phyloP scores from a whole-genome alignment of 2,888 invertebrate genomes.

The Lissocephala sabroskyi region DNA sequence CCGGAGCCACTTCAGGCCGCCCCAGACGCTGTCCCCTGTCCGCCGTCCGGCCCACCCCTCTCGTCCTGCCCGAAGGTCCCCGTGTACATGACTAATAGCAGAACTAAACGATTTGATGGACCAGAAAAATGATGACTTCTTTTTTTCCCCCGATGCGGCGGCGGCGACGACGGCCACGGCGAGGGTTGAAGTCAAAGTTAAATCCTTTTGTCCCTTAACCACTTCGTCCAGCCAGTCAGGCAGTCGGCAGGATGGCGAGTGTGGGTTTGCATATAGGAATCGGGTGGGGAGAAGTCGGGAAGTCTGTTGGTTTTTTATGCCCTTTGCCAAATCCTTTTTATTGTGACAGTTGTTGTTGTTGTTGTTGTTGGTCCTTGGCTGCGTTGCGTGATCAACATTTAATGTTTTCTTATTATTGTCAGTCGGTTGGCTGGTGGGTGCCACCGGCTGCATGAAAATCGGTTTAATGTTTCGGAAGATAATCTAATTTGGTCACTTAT shows the following conservation, averaged over 20 bases:
- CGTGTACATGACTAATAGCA: slow-evolving; percentile 70
- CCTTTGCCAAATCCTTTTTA: slow-evolving; percentile 52
- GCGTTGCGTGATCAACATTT: slow-evolving; percentile 59
- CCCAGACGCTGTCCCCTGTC: slow-evolving; percentile 13
- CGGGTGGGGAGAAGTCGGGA: not conserved
- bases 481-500: slow-evolving; percentile 73
- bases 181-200: slow-evolving; percentile 42
- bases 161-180: slow-evolving; percentile 9
- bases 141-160: too few relatives aligned
- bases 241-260: too few relatives aligned
- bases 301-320: slow-evolving; percentile 7
- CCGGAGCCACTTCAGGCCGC: slow-evolving; percentile 1
- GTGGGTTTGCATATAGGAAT: not conserved
- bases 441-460: slow-evolving; percentile 47
- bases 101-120: slow-evolving; percentile 71
- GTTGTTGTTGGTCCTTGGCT: slow-evolving; percentile 17
- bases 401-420: slow-evolving; percentile 55
- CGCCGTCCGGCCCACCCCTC: too few relatives aligned
- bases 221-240: too few relatives aligned
- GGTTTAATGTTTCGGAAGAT: slow-evolving; percentile 71
- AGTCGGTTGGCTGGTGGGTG: slow-evolving; percentile 6
- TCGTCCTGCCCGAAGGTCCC: too few relatives aligned
- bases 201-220: too few relatives aligned
- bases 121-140: slow-evolving; percentile 71
- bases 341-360: slow-evolving; percentile 56